Evolutionary conservation across 37 sponge, comb jelly and placozoan genomes (phyloP), one percentile per base, ranked within the genome.

Genomic region (Oscarella lobularis): DNA sequence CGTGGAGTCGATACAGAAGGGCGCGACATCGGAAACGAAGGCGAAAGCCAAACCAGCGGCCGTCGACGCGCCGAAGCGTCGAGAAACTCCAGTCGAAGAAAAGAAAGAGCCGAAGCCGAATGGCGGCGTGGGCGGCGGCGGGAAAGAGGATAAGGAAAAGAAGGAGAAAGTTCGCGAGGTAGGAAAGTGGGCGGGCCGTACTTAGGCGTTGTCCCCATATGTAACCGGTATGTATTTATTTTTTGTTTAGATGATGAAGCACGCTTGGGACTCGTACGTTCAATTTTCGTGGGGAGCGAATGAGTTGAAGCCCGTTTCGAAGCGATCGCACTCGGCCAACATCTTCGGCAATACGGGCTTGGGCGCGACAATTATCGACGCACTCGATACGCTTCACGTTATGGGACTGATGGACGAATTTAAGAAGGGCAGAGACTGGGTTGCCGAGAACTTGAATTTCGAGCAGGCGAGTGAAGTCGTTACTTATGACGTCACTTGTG

Each of bases 281-380:
- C 60, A 72, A 39, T 93, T 83, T 35, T 87, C 94, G 5, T 90
- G 81, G 82, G 94, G 94, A n/a, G 78, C 85, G 55, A 93, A 90
- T 75, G 94, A 93, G 38, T 65, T 93, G 77, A 82, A 82, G 31
- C 94, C 94, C 0, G 75, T 87, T 0, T 37, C 85, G 30, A 86
- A 75, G 36, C 3, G 65, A 14, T 87, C 90, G 0, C 94, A 93
- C 67, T 75, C 82, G 6, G 85, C 94, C 0, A 72, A 68, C 54
- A 79, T 93, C 0, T 90, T 93, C 80, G 94, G 94, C 31, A 79
- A 79, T 75, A 70, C 78, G 36, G 70, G 81, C 6, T 60, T 90
- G 9, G 94, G 94, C 3, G 85, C 87, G 27, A 93, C 90, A 39
- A 86, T 93, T 54, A 87, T 93, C 34, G 94, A 93, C 81, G 75